These are phyloP conservation scores for Porites cylindrica DNA, from an alignment of 92 coral and sea anemone genomes.

Conservation along the genomic window DNA sequence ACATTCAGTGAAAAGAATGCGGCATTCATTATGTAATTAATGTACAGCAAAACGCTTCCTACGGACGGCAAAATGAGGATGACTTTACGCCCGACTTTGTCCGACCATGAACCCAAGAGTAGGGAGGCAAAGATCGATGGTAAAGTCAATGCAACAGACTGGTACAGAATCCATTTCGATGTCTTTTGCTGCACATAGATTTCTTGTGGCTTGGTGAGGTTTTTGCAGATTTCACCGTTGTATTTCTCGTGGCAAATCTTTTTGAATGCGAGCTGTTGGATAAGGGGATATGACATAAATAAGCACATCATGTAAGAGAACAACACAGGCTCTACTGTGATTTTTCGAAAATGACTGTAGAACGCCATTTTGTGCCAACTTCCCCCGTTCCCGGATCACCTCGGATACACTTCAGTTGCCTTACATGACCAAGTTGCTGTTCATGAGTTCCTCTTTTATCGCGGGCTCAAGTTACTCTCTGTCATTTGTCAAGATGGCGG, in stretches of 20 bases:
- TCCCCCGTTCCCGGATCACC: too few species aligned
- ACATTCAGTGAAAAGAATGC: slow-evolving; percentile 75
- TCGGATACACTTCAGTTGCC: too few species aligned
- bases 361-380: slow-evolving; percentile 38
- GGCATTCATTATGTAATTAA: slow-evolving; percentile 77
- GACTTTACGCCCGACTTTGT: slow-evolving; percentile 86
- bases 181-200: slow-evolving; percentile 75
- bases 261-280: slow-evolving; percentile 90
- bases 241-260: slow-evolving; percentile 81
- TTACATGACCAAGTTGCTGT: too few species aligned
- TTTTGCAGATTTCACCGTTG: slow-evolving; percentile 75
- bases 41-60: slow-evolving; percentile 72
- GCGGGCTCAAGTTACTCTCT: slow-evolving; percentile 14
- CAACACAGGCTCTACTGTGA: slow-evolving; percentile 93
- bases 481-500: slow-evolving; percentile 33
- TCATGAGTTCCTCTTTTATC: neutral
- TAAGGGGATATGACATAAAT: slow-evolving; percentile 82
- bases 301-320: slow-evolving; percentile 85
- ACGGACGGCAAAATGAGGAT: slow-evolving; percentile 80
- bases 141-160: slow-evolving; percentile 69
- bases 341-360: slow-evolving; percentile 13
- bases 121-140: slow-evolving; percentile 86
- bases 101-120: slow-evolving; percentile 95
- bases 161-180: slow-evolving; percentile 90
- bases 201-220: slow-evolving; percentile 69